Evolutionary conservation across 2,888 invertebrate genomes (phyloP), one percentile per base, ranked within the genome.

Genomic region (Entomobrya multifasciata): DNA sequence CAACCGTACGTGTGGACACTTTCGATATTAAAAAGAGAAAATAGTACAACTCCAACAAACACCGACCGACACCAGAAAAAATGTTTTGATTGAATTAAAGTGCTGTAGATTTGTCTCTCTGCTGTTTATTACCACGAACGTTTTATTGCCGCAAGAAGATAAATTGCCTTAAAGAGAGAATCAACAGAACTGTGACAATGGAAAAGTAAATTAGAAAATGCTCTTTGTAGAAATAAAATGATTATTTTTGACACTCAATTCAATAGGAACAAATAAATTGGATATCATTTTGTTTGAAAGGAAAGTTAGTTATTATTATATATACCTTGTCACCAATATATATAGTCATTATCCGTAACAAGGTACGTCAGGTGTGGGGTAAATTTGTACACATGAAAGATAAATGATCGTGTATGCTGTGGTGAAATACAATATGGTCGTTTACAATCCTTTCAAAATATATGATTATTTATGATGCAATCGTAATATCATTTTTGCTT

Each of bases 21-120:
- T 41, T 67, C 27, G 27, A 72, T 52, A 22, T 62, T 65, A 74
- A 77, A 83, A 52, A 76, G 65, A 47, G 76, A 49, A 70, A 82
- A 62, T 27, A 67, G 47, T 70, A n/a, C n/a, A n/a, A n/a, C n/a
- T n/a, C n/a, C n/a, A n/a, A n/a, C n/a, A 74, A 74, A 65, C 13
- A 25, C 15, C n/a, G n/a, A n/a, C n/a, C n/a, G 15, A 22, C 60
- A 60, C 55, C 49, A 55, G 49, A 72, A 57, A 79, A 17, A 62
- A 74, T 52, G 72, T 25, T 72, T 57, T 82, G 72, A 74, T 82
- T 74, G 62, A 82, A 82, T 74, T 74, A 36, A 60, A 27, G 70
- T 57, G 17, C 22, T 55, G 57, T 72, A 25, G 81, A 57, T 70
- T 70, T 81, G 70, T 81, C 55, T 41, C 27, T 44, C 20, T 36